phyloP scores from a whole-genome alignment of 2,888 invertebrate species.

The Caenorhabditis sp. region DNA sequence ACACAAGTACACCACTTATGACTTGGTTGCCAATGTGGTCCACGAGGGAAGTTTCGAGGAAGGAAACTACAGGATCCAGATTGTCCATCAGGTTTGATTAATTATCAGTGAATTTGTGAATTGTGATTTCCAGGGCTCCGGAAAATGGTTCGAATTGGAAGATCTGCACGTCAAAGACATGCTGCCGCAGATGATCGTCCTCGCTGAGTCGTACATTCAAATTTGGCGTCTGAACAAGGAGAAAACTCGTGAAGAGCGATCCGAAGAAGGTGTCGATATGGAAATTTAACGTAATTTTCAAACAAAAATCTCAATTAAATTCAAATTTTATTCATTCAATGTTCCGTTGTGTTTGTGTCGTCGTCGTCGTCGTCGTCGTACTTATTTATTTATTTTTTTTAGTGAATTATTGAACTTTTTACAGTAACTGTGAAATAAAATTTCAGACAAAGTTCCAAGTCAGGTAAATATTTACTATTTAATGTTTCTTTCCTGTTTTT shows the following conservation, averaged over 20 bases:
- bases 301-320: not conserved
- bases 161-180: slow-evolving; percentile 99
- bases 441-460: not conserved
- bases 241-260: slow-evolving; percentile 80
- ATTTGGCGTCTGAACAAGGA: slow-evolving; percentile 81
- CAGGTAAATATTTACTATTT: too few species aligned
- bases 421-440: slow-evolving; percentile 6
- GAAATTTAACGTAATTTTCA: slow-evolving; percentile 12
- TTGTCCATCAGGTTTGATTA: slow-evolving; percentile 87
- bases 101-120: not conserved
- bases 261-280: slow-evolving; percentile 67
- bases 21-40: slow-evolving; percentile 98
- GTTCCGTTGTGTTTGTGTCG: not conserved
- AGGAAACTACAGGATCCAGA: slow-evolving; percentile 95
- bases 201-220: slow-evolving; percentile 96
- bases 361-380: too few species aligned
- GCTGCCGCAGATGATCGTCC: slow-evolving; percentile 98
- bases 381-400: not conserved
- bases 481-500: too few species aligned
- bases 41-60: slow-evolving; percentile 97
- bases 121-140: slow-evolving; percentile 86
- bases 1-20: slow-evolving; percentile 92
- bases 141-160: slow-evolving; percentile 93
- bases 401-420: not conserved
- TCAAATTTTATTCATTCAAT: slow-evolving; percentile 3